These are phyloP conservation scores for Bombus confusus DNA, from an alignment of 1,140 invertebrate species.

Conservation along the genomic window DNA sequence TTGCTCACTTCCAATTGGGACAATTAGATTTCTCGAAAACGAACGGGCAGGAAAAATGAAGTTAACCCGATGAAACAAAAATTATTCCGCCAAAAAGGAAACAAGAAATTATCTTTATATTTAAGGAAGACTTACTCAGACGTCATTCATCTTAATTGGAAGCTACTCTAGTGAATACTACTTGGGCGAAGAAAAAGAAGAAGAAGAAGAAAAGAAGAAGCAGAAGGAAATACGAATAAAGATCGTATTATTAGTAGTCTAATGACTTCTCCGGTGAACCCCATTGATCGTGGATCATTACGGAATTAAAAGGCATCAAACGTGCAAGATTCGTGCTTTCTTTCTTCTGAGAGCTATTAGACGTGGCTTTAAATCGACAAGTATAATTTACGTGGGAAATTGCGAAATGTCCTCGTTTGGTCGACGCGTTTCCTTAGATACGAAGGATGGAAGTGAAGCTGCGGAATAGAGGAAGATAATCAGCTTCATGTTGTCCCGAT, in stretches of 20 bases:
- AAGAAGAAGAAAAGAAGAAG: not conserved
- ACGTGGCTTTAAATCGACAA: not conserved
- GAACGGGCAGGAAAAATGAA: not conserved
- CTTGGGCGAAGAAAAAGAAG: not conserved
- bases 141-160: not conserved
- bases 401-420: not conserved
- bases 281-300: not conserved
- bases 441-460: not conserved
- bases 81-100: not conserved
- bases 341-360: not conserved
- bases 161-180: not conserved
- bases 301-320: not conserved
- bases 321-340: not conserved
- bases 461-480: not conserved
- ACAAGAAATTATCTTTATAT: not conserved
- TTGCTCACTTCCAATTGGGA: not conserved
- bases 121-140: not conserved
- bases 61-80: not conserved
- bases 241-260: not conserved
- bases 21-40: too few species aligned
- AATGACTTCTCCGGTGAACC: not conserved
- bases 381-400: not conserved
- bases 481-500: slow-evolving; percentile 59
- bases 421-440: not conserved
- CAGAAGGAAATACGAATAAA: not conserved